These are phyloP conservation scores for Pogonophryne albipinna DNA, from an alignment of 2,797 vertebrate genomes.

Conservation along the genomic window DNA sequence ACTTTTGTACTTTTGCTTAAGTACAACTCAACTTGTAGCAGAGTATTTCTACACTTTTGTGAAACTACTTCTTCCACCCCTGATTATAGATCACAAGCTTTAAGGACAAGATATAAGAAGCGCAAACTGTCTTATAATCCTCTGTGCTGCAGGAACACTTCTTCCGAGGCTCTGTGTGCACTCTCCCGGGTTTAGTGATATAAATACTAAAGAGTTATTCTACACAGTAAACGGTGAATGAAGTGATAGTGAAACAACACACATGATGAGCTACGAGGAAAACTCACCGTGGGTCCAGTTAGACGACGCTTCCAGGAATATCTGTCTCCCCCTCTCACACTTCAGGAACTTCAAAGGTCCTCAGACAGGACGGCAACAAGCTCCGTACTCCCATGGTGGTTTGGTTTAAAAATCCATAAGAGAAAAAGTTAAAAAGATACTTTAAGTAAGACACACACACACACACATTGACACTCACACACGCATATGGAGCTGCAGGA, in stretches of 20 bases:
- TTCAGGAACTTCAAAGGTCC: slow-evolving; percentile 62
- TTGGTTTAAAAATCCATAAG: slow-evolving; percentile 35
- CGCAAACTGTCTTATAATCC: neutral
- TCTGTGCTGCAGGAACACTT: neutral
- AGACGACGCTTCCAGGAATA: slow-evolving; percentile 61
- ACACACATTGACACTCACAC: neutral
- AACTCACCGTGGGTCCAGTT: slow-evolving; percentile 74
- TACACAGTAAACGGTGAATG: slow-evolving; percentile 30
- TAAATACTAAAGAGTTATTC: slow-evolving; percentile 39
- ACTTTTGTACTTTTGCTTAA: no score
- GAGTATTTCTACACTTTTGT: no score
- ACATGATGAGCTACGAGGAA: neutral
- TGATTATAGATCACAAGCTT: no score
- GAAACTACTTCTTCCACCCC: no score
- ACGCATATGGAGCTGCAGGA: slow-evolving; percentile 5
- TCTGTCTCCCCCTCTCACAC: slow-evolving; percentile 51
- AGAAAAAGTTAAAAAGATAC: neutral
- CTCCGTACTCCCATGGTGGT: slow-evolving; percentile 62
- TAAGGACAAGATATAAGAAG: no score
- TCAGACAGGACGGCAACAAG: slow-evolving; percentile 10
- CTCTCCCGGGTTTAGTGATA: slow-evolving; percentile 22
- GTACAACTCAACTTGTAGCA: no score
- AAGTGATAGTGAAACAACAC: slow-evolving; percentile 7
- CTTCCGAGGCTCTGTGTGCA: neutral
- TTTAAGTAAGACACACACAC: neutral